A percentile compares a stretch with the other conserved stretches of the same genome.
phyloP scores from a whole-genome alignment of 2,113 vertebrate genomes.

The Mesembrinibis cayennensis region DNA sequence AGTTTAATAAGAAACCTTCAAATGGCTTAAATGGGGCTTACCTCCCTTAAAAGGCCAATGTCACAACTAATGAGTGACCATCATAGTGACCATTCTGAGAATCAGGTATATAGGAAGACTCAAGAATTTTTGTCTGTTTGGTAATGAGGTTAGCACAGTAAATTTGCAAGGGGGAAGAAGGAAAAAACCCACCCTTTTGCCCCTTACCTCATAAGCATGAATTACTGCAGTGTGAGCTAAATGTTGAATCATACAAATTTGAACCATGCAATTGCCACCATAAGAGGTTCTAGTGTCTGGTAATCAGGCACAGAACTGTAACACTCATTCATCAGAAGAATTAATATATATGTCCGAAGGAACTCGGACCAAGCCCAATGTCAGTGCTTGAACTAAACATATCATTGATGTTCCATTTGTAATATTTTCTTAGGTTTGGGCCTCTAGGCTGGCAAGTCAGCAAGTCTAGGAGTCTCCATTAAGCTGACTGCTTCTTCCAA shows the following conservation, averaged over 20 bases:
- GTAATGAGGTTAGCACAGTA: not conserved
- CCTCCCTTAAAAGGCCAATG: not conserved
- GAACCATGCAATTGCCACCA: not conserved
- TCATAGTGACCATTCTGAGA: not conserved
- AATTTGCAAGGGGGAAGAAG: accelerated
- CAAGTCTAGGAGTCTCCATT: not conserved
- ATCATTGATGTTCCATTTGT: not conserved
- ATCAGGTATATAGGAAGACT: not conserved
- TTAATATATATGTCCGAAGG: accelerated
- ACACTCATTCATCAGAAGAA: not conserved
- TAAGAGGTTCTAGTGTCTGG: not conserved
- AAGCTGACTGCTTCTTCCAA: not conserved
- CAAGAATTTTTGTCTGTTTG: not conserved
- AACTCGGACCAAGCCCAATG: not conserved
- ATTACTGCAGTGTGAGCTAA: not conserved
- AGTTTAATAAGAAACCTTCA: not conserved
- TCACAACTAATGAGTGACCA: not conserved
- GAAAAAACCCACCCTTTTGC: not conserved
- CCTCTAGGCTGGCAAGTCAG: not conserved
- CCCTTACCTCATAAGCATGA: not conserved
- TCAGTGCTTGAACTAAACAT: not conserved
- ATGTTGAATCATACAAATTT: not conserved
- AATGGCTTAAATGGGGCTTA: not conserved
- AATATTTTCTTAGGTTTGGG: not conserved
- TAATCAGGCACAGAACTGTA: not conserved